Percentiles rank a stretch among this genome's conserved stretches.
Conservation (phyloP, 2,888 invertebrate genomes). For the Acanthoscelides obtectus region DNA sequence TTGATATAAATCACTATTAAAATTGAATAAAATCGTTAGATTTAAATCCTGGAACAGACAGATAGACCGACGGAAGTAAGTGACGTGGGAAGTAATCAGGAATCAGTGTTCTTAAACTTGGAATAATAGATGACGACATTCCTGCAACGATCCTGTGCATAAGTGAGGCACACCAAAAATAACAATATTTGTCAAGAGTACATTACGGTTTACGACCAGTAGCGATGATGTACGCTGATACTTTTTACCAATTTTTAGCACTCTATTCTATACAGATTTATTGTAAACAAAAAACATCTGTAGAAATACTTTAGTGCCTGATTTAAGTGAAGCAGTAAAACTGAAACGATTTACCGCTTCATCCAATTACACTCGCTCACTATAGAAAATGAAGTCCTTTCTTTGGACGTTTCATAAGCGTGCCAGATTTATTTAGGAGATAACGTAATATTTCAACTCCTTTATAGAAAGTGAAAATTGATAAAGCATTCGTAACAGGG, state of each 20-base stretch:
- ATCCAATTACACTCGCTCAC: background rate
- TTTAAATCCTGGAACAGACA: no score
- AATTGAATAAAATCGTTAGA: no score
- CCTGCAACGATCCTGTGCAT: background rate
- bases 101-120: no score
- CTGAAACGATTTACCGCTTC: background rate
- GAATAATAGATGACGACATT: no score
- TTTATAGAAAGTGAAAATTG: no score
- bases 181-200: conserved; percentile 24
- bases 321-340: conserved; percentile 3
- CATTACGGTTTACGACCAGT: conserved; percentile 20
- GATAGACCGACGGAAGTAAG: no score
- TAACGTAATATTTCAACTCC: no score
- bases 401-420: background rate
- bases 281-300: conserved; percentile 16
- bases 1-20: no score
- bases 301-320: conserved; percentile 9
- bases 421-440: background rate
- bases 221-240: conserved; percentile 15
- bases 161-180: conserved; percentile 17
- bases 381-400: background rate
- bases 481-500: no score
- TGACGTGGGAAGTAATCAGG: no score
- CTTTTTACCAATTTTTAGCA: conserved; percentile 16
- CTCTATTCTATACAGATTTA: conserved; percentile 10